A percentile compares a stretch with the other conserved stretches of the same genome.
Conservation (phyloP, 2,888 invertebrate genomes). For the Nymphalis urticae region DNA sequence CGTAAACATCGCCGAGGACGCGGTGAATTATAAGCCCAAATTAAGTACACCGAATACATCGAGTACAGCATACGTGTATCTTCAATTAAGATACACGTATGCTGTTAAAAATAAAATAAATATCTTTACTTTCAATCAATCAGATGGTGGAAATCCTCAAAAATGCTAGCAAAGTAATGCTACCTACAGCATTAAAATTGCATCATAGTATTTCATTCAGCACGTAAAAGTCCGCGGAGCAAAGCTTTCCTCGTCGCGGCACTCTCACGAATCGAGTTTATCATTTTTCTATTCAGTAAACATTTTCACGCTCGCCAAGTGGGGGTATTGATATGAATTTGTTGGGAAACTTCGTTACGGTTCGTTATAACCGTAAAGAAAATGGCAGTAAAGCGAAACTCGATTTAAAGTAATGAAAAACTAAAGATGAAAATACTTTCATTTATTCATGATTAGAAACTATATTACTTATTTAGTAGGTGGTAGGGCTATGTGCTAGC, state of each 20-base stretch:
- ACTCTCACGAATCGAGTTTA: slow-evolving; percentile 23
- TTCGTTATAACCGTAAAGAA: slow-evolving; percentile 3
- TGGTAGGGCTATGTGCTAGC: background rate
- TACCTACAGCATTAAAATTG: slow-evolving; percentile 32
- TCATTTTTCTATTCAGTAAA: slow-evolving; percentile 23
- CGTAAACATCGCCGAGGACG: too few relatives aligned
- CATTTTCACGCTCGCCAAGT: slow-evolving; percentile 13
- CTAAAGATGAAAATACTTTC: background rate
- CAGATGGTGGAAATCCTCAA: background rate
- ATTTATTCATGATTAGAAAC: too few relatives aligned
- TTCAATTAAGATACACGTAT: too few relatives aligned
- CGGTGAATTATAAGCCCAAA: too few relatives aligned
- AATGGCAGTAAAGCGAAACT: background rate
- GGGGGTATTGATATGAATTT: slow-evolving; percentile 13
- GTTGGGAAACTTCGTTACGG: slow-evolving; percentile 1
- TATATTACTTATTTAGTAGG: background rate
- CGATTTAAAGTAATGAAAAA: background rate
- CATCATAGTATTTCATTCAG: slow-evolving; percentile 35
- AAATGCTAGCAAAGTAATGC: background rate
- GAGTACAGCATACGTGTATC: too few relatives aligned
- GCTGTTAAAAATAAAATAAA: too few relatives aligned
- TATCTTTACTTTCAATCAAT: background rate
- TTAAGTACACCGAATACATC: too few relatives aligned
- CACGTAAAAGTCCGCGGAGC: slow-evolving; percentile 24
- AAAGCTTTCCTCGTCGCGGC: slow-evolving; percentile 17